These are phyloP conservation scores for Neelides folsomi DNA, from an alignment of 2,888 invertebrate species.

Conservation along the genomic window DNA sequence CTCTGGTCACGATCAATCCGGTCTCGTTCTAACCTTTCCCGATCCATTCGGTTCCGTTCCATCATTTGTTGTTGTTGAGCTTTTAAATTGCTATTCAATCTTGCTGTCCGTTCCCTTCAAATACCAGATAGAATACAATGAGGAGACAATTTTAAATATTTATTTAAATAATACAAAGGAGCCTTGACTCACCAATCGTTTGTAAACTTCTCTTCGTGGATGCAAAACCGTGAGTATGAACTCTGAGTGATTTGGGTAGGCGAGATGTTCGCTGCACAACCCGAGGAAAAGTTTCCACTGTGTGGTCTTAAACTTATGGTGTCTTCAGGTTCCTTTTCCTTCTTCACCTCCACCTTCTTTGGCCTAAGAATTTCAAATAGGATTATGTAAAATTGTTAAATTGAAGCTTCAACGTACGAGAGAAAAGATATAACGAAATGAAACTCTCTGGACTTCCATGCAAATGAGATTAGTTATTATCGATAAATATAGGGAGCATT, in stretches of 20 bases:
- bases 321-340: slow-evolving; percentile 17
- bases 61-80: neutral
- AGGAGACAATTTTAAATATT: too few species aligned
- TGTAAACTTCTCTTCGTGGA: slow-evolving; percentile 7
- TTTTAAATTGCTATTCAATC: neutral
- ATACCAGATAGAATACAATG: too few species aligned
- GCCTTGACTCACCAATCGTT: neutral
- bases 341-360: slow-evolving; percentile 18
- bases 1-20: slow-evolving; percentile 35
- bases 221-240: slow-evolving; percentile 15
- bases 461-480: too few species aligned
- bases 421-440: too few species aligned
- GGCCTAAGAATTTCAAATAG: too few species aligned
- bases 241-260: slow-evolving; percentile 15
- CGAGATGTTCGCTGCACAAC: slow-evolving; percentile 26
- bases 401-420: too few species aligned
- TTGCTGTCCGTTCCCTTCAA: neutral
- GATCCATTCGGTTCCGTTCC: slow-evolving; percentile 1
- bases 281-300: slow-evolving; percentile 30
- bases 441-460: too few species aligned
- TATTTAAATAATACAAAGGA: neutral
- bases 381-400: too few species aligned
- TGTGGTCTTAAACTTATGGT: slow-evolving; percentile 31
- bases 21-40: slow-evolving; percentile 11
- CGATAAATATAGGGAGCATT: too few species aligned